These are phyloP conservation scores for Distichodus sexfasciatus DNA, from an alignment of 2,797 vertebrate species.

Conservation along the genomic window DNA sequence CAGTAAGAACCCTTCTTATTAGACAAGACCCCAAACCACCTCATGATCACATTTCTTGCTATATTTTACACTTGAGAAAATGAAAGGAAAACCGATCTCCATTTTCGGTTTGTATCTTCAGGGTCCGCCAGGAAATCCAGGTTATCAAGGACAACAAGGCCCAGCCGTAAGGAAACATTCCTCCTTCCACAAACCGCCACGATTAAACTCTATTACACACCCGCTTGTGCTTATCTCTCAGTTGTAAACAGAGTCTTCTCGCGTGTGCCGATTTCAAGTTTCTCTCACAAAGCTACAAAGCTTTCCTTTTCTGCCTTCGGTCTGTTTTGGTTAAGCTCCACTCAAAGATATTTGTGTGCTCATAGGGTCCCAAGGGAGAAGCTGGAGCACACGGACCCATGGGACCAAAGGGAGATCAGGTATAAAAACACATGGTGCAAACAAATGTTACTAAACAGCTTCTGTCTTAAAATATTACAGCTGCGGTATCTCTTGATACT, in stretches of 20 bases:
- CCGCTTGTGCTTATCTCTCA: neutral
- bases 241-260: neutral
- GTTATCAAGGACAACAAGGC: constrained; percentile 81
- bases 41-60: no score
- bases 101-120: constrained; percentile 55
- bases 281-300: neutral
- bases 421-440: constrained; percentile 49
- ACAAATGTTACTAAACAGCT: constrained; percentile 1
- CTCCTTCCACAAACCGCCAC: neutral
- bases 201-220: neutral
- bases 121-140: constrained; percentile 85
- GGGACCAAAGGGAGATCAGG: constrained; percentile 89
- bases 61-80: neutral
- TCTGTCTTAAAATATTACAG: constrained; percentile 20
- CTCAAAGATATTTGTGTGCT: constrained; percentile 21
- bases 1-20: constrained; percentile 70
- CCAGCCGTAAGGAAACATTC: constrained; percentile 72
- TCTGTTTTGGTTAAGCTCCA: neutral
- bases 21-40: neutral
- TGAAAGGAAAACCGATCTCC: neutral
- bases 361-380: constrained; percentile 90
- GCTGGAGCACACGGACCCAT: constrained; percentile 73
- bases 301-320: neutral
- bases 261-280: neutral
- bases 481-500: constrained; percentile 5